Percentiles rank a stretch among this genome's conserved stretches.
phyloP scores from a whole-genome alignment of 2,888 invertebrate genomes.

The Trissoscelio sp. region DNA sequence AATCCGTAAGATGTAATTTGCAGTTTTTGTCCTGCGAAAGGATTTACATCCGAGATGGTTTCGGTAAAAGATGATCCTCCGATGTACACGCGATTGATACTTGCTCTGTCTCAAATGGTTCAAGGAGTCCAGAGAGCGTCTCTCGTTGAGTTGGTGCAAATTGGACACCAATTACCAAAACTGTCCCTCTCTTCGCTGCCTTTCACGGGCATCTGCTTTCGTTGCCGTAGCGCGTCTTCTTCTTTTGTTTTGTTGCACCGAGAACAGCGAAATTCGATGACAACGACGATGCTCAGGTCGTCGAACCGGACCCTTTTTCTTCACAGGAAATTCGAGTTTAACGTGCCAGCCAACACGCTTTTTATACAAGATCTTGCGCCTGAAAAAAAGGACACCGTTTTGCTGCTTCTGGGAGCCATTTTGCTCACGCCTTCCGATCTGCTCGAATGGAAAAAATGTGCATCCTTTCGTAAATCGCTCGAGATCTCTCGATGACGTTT shows the following conservation, averaged over 20 bases:
- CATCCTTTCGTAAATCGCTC: conserved; percentile 49
- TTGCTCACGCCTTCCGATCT: conserved; percentile 51
- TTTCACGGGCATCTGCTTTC: conserved; percentile 76
- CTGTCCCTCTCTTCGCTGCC: conserved; percentile 78
- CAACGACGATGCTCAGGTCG: conserved; percentile 68
- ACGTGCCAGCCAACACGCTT: conserved; percentile 60
- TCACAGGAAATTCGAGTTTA: conserved; percentile 68
- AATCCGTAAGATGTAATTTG: no score
- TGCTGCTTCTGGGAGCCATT: conserved; percentile 58
- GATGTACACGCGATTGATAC: conserved; percentile 52
- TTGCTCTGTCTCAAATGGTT: conserved; percentile 41
- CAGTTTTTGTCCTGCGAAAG: no score
- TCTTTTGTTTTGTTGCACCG: conserved; percentile 60
- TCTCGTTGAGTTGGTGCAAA: conserved; percentile 50
- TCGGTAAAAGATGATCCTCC: not conserved
- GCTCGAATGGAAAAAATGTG: conserved; percentile 41
- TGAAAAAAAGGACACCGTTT: conserved; percentile 57
- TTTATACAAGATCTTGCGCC: conserved; percentile 57
- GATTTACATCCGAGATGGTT: not conserved
- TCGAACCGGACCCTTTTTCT: conserved; percentile 66
- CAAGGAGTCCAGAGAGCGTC: conserved; percentile 33
- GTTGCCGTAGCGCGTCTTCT: conserved; percentile 69
- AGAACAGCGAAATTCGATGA: conserved; percentile 68
- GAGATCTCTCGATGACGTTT: conserved; percentile 12
- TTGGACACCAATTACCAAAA: conserved; percentile 78